Conservation (phyloP, 2,113 vertebrate genomes). For the Aspiorhynchus laticeps region DNA sequence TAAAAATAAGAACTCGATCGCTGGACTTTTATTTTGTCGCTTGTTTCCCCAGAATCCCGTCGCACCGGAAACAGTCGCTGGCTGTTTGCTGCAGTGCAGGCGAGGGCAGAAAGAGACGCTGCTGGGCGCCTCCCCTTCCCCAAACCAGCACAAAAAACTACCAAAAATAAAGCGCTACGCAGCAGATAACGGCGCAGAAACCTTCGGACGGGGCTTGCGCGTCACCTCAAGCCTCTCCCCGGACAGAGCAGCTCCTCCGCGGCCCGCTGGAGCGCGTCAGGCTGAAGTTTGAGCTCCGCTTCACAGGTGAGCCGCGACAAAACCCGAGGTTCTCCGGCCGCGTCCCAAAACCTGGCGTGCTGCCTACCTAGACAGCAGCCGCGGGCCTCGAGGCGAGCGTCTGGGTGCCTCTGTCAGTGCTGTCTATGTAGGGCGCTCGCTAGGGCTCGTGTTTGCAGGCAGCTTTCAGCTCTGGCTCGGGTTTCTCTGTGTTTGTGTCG, state of each 20-base stretch:
- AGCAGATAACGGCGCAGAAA: background rate
- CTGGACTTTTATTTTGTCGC: conserved; percentile 39
- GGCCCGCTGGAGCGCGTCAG: background rate
- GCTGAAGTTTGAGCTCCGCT: background rate
- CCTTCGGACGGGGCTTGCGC: background rate
- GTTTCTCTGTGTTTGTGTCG: background rate
- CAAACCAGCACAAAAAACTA: conserved; percentile 11
- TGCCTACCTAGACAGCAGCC: too few relatives aligned
- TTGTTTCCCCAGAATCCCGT: conserved; percentile 23
- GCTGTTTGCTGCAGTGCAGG: conserved; percentile 27
- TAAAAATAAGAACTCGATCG: too few relatives aligned
- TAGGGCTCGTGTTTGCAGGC: background rate
- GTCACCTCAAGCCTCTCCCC: background rate
- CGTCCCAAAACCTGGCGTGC: background rate
- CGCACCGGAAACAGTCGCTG: conserved; percentile 20
- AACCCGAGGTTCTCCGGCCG: background rate
- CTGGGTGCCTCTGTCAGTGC: background rate
- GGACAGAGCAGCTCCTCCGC: too few relatives aligned
- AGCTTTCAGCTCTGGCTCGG: background rate
- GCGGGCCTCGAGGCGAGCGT: too few relatives aligned
- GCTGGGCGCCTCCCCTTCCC: conserved; percentile 36
- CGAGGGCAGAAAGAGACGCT: conserved; percentile 41
- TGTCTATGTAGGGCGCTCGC: background rate
- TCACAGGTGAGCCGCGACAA: conserved; percentile 33
- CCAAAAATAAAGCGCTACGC: background rate